Conservation (phyloP, 2,888 invertebrate genomes). For the Drosophila colorata region DNA sequence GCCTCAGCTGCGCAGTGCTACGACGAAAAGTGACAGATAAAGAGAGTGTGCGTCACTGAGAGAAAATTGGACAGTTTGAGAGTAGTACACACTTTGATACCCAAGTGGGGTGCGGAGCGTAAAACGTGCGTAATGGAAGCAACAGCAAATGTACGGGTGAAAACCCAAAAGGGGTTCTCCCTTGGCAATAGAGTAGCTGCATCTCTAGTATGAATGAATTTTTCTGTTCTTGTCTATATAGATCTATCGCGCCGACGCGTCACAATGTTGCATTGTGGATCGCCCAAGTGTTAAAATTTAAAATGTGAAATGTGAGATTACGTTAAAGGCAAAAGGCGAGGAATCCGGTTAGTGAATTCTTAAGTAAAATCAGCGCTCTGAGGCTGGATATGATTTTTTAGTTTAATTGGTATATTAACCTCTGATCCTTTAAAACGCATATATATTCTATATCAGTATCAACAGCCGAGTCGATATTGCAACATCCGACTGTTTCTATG, state of each 20-base stretch:
- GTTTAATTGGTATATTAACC: too few species aligned
- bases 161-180: background rate
- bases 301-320: too few species aligned
- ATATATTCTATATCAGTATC: too few species aligned
- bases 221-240: background rate
- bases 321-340: too few species aligned
- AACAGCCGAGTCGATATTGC: too few species aligned
- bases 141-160: background rate
- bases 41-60: conserved; percentile 5
- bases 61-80: background rate
- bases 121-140: background rate
- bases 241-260: conserved; percentile 9
- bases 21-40: background rate
- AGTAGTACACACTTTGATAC: background rate
- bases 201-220: conserved; percentile 6
- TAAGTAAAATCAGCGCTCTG: too few species aligned
- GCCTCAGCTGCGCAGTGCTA: conserved; percentile 27
- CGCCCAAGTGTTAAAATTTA: background rate
- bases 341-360: too few species aligned
- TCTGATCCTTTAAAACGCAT: too few species aligned
- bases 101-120: background rate
- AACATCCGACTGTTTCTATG: too few species aligned
- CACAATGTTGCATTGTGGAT: background rate
- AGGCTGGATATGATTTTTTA: too few species aligned
- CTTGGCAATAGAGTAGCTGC: background rate